Conservation (phyloP, 2,113 vertebrate genomes). For the Spilogale gracilis region DNA sequence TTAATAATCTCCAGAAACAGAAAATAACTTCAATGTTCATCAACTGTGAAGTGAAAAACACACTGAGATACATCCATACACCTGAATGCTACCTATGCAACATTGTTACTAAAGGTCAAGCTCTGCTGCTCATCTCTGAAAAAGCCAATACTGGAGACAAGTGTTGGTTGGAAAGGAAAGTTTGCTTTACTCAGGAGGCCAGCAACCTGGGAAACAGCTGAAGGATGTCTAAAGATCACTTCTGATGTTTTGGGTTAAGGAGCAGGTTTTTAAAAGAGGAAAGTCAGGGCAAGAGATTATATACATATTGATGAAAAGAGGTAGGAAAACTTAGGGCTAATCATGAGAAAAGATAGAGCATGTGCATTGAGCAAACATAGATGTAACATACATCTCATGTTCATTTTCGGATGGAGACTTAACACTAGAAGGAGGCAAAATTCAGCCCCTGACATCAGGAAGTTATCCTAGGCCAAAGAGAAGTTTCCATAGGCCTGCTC, state of each 20-base stretch:
- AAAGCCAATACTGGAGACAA: neutral
- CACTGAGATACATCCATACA: neutral
- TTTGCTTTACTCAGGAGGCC: neutral
- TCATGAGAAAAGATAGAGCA: neutral
- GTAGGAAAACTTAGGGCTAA: neutral
- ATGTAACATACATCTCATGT: neutral
- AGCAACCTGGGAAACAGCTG: neutral
- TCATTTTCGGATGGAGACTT: neutral
- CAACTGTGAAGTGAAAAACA: neutral
- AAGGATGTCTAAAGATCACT: neutral
- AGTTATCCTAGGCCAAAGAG: neutral
- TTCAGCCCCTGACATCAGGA: neutral
- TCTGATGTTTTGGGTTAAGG: neutral
- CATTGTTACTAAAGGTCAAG: neutral
- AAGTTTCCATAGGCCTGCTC: neutral
- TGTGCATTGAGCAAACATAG: neutral
- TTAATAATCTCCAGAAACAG: neutral
- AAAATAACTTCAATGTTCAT: neutral
- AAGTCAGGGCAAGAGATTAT: neutral
- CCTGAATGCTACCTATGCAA: neutral
- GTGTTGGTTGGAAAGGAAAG: neutral
- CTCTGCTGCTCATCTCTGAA: neutral
- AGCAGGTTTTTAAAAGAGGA: neutral
- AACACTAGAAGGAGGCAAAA: neutral
- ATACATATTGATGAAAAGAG: neutral